Conservation (phyloP, 1,140 invertebrate species). For the Varroa destructor region DNA sequence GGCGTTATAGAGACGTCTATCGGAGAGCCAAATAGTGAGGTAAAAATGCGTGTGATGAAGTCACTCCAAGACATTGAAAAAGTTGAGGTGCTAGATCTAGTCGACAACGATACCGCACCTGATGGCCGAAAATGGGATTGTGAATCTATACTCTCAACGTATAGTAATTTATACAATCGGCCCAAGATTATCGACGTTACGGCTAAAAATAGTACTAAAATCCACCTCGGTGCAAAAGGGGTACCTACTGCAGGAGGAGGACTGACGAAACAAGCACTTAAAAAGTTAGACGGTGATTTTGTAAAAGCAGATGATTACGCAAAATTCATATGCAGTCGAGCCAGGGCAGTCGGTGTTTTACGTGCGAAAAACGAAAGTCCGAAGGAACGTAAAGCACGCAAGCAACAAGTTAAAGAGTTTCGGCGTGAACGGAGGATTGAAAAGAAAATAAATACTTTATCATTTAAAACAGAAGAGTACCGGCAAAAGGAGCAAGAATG, state of each 20-base stretch:
- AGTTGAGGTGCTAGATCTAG: slow-evolving; percentile 26
- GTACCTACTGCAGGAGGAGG: neutral
- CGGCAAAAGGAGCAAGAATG: slow-evolving; percentile 5
- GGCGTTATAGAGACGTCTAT: neutral
- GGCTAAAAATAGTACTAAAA: neutral
- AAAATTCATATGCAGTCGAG: slow-evolving; percentile 38
- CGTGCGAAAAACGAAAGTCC: slow-evolving; percentile 65
- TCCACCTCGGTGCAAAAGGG: neutral
- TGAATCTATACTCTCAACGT: slow-evolving; percentile 18
- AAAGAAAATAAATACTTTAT: slow-evolving; percentile 33
- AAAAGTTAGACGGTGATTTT: slow-evolving; percentile 25
- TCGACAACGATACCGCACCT: slow-evolving; percentile 31
- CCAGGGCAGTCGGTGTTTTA: slow-evolving; percentile 56
- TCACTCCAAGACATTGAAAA: slow-evolving; percentile 16
- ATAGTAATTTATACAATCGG: slow-evolving; percentile 20
- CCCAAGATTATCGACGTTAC: neutral
- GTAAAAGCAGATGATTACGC: slow-evolving; percentile 30
- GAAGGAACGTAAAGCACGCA: slow-evolving; percentile 65
- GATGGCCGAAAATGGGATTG: slow-evolving; percentile 29
- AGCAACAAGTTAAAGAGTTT: slow-evolving; percentile 66
- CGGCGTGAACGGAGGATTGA: slow-evolving; percentile 46
- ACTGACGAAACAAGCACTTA: slow-evolving; percentile 6
- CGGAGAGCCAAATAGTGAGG: neutral
- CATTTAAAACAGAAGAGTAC: slow-evolving; percentile 1
- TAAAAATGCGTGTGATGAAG: slow-evolving; percentile 3